Base-by-base conservation (phyloP, 2,888 invertebrate species). In the Drosophila vallismaia region DNA sequence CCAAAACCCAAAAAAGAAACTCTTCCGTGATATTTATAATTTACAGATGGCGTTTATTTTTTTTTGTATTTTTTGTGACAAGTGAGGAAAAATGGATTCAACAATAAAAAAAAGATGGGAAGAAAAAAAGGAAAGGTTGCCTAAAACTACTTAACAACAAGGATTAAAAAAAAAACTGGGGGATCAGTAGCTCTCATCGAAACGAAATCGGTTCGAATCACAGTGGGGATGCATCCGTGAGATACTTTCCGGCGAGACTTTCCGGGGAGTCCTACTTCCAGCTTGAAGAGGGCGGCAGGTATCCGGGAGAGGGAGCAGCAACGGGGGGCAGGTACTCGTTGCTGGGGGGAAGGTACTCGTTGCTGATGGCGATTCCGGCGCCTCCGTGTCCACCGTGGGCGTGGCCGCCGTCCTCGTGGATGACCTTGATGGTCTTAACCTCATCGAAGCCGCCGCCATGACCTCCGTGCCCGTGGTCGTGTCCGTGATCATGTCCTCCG, bases 121-220 rank as follows among this genome's bases (percentile, higher is more conserved):
- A 24, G 7, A 48, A 60, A 53, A 70, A 68, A 77, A 77, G 60
- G 62, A 45, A 9, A 58, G 50, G 26, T 36, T 54, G 51, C 50
- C 42, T 81, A 86, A 71, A 81, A 88, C 81, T 87, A 87, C 77
- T 77, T 73, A 87, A 88, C 84, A 44, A 44, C 24, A 9, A 44
- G 19, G 44, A 24, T 7, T 19, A 42, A 42, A 42, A 42, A 42
- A 40, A 42, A 19, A 28, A 52, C 28, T 52, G 52, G 24, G 63
- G 66, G 63, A 63, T 64, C 66, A 51, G 63, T 63, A 5, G 40
- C 40, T 42, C 40, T 42, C 40, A 19, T 19, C 40, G 40, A 42
- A 42, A 42, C 48, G 29, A 31, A 14, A 48, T 48, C 67, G 86
- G 60, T 57, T 54, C 73, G 55, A 70, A 79, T 79, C 82, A 82